Evolutionary conservation across 2,888 invertebrate genomes (phyloP).

Genomic region (Syritta pipiens): DNA sequence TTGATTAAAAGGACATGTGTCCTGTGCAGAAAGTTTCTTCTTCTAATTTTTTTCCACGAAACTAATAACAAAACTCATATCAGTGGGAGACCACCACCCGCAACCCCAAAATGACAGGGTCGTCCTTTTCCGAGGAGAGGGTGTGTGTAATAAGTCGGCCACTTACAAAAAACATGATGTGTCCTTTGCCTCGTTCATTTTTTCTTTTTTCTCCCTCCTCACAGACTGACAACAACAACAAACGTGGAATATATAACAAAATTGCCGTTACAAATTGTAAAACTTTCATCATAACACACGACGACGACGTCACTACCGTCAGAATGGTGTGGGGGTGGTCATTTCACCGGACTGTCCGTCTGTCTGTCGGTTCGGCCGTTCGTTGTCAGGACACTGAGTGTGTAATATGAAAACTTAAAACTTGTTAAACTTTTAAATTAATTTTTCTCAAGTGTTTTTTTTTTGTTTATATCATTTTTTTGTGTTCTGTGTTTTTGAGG

Average conservation of each 20-base stretch:
- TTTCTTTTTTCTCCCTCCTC: no score
- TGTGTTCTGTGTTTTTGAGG: no score
- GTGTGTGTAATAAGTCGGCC: constrained; percentile 39
- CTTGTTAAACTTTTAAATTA: constrained; percentile 69
- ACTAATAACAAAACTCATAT: constrained; percentile 63
- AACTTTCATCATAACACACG: constrained; percentile 59
- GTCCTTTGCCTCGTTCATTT: background rate
- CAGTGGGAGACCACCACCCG: background rate
- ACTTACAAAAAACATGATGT: background rate
- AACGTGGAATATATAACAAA: constrained; percentile 49
- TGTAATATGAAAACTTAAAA: constrained; percentile 61
- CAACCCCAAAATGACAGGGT: no score
- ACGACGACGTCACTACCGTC: background rate
- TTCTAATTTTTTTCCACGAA: constrained; percentile 12
- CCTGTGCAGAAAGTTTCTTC: constrained; percentile 24
- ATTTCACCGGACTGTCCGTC: background rate
- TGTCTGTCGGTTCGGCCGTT: no score
- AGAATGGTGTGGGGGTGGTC: background rate
- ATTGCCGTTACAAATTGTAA: constrained; percentile 62
- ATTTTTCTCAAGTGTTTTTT: constrained; percentile 57
- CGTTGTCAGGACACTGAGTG: no score
- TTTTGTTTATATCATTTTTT: no score
- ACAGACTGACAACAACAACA: no score
- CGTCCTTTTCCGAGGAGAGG: constrained; percentile 3
- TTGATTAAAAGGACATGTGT: constrained; percentile 59